These are phyloP conservation scores for Spodoptera frugiperda DNA, from an alignment of 1,140 invertebrate species.

Conservation along the genomic window DNA sequence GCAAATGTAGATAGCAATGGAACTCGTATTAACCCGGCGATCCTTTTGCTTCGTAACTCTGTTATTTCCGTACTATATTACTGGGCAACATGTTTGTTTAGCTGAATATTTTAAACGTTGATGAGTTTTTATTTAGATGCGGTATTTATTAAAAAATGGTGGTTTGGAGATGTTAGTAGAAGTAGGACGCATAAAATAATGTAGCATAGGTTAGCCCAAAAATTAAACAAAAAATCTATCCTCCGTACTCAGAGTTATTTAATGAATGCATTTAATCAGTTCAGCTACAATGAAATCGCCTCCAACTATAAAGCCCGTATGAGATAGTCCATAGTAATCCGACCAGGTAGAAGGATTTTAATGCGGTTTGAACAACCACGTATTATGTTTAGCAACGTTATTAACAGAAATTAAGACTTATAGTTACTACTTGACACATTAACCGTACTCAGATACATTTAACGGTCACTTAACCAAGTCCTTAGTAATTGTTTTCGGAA, in stretches of 20 bases:
- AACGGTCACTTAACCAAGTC: too few species aligned
- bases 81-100: slow-evolving; percentile 4
- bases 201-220: too few species aligned
- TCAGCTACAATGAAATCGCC: neutral
- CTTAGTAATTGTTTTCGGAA: too few species aligned
- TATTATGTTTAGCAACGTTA: neutral
- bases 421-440: too few species aligned
- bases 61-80: slow-evolving; percentile 9
- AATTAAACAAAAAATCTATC: too few species aligned
- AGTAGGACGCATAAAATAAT: too few species aligned
- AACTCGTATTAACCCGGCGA: slow-evolving; percentile 27
- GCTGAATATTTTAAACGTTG: neutral
- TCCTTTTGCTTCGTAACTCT: slow-evolving; percentile 26
- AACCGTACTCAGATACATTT: too few species aligned
- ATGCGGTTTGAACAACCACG: neutral
- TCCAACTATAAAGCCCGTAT: slow-evolving; percentile 7
- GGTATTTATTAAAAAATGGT: neutral
- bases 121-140: neutral
- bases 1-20: slow-evolving; percentile 25
- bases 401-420: too few species aligned
- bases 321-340: slow-evolving; percentile 7
- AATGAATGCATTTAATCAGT: too few species aligned
- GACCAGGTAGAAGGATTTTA: neutral
- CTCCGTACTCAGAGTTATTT: too few species aligned
- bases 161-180: too few species aligned